Percentiles rank a stretch among this genome's conserved stretches.
Conservation (phyloP, 2,888 invertebrate genomes). For the Agriotes lineatus region DNA sequence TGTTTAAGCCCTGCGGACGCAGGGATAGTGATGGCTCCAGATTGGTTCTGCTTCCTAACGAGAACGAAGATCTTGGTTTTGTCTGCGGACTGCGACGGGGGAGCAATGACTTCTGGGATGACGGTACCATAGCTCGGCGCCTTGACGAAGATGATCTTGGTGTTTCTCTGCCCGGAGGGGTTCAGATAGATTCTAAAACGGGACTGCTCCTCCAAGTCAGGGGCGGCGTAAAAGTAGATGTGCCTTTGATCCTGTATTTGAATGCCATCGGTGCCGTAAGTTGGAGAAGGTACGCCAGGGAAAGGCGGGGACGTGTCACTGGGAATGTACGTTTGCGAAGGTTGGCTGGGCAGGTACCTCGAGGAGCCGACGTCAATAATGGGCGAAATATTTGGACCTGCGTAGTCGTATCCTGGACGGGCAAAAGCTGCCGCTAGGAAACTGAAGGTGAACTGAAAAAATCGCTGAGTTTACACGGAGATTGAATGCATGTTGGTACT, state of each 20-base stretch:
- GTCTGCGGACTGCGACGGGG: conserved; percentile 55
- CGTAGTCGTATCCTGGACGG: conserved; percentile 2
- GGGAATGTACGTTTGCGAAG: conserved; percentile 48
- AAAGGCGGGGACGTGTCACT: too few species aligned
- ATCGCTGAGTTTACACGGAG: too few species aligned
- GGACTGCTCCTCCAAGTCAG: conserved; percentile 56
- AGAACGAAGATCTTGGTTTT: conserved; percentile 63
- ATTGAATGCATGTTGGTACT: too few species aligned
- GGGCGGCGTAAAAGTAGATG: conserved; percentile 61
- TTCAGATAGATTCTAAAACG: conserved; percentile 52
- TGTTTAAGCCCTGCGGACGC: conserved; percentile 82
- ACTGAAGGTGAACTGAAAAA: too few species aligned
- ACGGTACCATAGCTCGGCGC: conserved; percentile 56
- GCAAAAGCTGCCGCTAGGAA: background rate
- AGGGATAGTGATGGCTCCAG: conserved; percentile 81
- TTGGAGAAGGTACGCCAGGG: too few species aligned
- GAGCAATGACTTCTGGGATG: conserved; percentile 55
- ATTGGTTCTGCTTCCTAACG: conserved; percentile 77
- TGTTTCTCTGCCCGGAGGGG: conserved; percentile 62
- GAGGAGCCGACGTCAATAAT: background rate
- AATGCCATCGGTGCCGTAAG: too few species aligned
- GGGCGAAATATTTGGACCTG: background rate
- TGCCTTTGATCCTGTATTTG: conserved; percentile 58
- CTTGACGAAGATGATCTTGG: conserved; percentile 68
- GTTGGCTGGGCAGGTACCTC: conserved; percentile 21